Evolutionary conservation across 2,113 vertebrate genomes (phyloP).

Genomic region (Lophius piscatorius): DNA sequence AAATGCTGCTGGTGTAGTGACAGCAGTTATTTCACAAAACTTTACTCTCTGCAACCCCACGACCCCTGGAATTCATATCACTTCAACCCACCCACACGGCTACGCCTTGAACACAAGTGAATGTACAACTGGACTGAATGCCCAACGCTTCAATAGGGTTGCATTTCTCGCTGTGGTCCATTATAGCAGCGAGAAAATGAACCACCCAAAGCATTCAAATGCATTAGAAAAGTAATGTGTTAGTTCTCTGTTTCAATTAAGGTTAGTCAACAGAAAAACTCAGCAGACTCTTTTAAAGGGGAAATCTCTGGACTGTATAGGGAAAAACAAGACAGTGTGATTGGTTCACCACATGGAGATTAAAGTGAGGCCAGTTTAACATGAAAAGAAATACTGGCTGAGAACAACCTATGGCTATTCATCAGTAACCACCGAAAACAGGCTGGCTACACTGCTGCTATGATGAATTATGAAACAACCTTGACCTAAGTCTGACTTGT

Average conservation of each 20-base stretch:
- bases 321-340: constrained; percentile 1
- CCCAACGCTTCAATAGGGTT: constrained; percentile 24
- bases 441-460: constrained; percentile 4
- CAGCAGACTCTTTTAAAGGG: constrained; percentile 8
- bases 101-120: constrained; percentile 34
- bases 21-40: constrained; percentile 27
- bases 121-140: constrained; percentile 15
- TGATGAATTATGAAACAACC: constrained; percentile 39
- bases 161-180: constrained; percentile 1
- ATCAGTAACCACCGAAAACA: constrained; percentile 26
- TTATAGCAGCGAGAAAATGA: constrained; percentile 16
- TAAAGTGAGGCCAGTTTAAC: constrained; percentile 12
- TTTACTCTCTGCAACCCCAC: constrained; percentile 18
- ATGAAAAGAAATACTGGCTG: constrained; percentile 16
- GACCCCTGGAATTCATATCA: background rate
- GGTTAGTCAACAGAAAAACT: constrained; percentile 13
- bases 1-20: background rate
- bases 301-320: constrained; percentile 13
- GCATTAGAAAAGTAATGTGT: background rate
- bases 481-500: constrained; percentile 39
- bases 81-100: constrained; percentile 16
- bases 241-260: constrained; percentile 3
- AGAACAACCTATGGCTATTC: constrained; percentile 19
- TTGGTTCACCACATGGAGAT: constrained; percentile 17
- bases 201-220: constrained; percentile 20